Evolutionary conservation across 2,797 vertebrate genomes (phyloP).

Genomic region (Emys orbicularis): DNA sequence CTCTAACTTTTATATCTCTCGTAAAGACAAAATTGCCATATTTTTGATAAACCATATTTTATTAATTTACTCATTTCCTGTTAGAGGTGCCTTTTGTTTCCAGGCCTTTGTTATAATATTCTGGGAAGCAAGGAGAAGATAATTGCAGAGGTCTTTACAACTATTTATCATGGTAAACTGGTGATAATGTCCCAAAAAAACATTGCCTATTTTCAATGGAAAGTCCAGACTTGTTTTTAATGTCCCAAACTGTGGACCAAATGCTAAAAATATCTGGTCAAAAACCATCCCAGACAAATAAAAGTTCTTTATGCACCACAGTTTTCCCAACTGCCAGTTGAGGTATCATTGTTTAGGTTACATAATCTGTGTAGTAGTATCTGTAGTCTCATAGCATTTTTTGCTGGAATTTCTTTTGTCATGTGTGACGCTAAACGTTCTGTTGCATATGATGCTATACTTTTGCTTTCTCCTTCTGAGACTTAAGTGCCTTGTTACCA

Average conservation of each 20-base stretch:
- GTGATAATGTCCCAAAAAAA: background rate
- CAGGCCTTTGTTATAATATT: background rate
- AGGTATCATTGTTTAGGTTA: background rate
- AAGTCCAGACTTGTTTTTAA: constrained; percentile 1
- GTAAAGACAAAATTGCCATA: constrained; percentile 24
- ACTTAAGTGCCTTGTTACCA: background rate
- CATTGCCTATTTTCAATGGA: background rate
- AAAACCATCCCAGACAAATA: background rate
- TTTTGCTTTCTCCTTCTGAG: background rate
- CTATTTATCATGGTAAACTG: background rate
- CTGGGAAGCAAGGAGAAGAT: background rate
- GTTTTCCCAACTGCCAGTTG: background rate
- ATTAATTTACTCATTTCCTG: constrained; percentile 30
- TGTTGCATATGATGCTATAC: background rate
- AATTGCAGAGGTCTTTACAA: background rate
- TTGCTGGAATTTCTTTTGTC: background rate
- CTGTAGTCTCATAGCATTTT: background rate
- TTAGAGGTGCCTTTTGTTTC: background rate
- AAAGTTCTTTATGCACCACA: background rate
- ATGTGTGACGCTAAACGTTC: background rate
- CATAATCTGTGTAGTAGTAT: background rate
- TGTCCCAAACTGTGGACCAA: background rate
- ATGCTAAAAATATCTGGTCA: background rate
- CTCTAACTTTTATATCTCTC: constrained; percentile 1
- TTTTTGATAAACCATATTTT: constrained; percentile 13